Conservation (phyloP, 2,797 vertebrate species). For the Sylvia borin region DNA sequence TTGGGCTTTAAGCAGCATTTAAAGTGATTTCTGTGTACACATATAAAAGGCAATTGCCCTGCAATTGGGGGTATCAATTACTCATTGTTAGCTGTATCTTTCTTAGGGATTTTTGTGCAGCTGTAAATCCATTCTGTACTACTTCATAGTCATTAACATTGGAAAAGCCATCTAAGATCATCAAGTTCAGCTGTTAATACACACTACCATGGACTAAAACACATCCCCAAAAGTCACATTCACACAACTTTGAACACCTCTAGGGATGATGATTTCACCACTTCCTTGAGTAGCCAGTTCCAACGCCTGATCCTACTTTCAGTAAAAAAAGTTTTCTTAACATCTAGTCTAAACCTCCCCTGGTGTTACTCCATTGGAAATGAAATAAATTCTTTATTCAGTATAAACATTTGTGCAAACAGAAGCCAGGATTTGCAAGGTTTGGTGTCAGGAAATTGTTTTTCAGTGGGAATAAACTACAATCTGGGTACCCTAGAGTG, state of each 20-base stretch:
- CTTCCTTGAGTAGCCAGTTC: not conserved
- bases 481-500: not conserved
- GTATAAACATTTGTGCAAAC: not conserved
- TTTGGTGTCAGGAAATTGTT: not conserved
- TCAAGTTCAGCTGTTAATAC: not conserved
- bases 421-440: not conserved
- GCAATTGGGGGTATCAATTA: fast-evolving
- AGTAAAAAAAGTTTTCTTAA: not conserved
- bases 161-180: not conserved
- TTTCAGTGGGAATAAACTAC: not conserved
- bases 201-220: fast-evolving
- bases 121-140: not conserved
- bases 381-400: not conserved
- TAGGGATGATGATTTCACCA: not conserved
- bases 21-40: not conserved
- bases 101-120: not conserved
- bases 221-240: not conserved
- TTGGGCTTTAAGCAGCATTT: not conserved
- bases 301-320: fast-evolving
- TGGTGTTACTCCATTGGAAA: not conserved
- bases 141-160: not conserved
- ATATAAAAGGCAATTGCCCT: not conserved
- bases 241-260: no score
- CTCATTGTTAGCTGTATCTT: not conserved
- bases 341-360: not conserved